Base-by-base conservation (phyloP, 2,113 vertebrate genomes). In the Oxygymnocypris stewartii region DNA sequence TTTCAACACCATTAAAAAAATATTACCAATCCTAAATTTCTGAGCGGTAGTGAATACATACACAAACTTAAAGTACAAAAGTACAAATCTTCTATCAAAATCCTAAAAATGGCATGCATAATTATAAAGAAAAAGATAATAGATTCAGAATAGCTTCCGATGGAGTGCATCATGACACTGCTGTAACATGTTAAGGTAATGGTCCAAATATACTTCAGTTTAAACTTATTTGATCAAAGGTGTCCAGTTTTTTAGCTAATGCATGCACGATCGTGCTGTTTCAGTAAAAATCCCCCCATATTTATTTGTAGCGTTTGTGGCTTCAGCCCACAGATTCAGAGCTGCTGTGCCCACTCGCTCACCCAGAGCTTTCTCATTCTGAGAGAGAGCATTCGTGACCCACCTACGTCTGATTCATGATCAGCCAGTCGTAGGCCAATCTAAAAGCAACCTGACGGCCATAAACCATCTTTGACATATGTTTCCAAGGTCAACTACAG, bases 261-360 rank as follows among this genome's bases (percentile, higher is more conserved):
- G n/a, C 79, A 63, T 80, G 51, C 54, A 59, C 31, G 35, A 23
- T 23, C 11, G 23, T 80, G 78, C 51, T 9, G 57, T 80, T 80
- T 88, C 54, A 87, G 76, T 88, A 80, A 91, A 88, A 91, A 54
- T 85, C 90, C 88, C 90, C 89, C 61, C 9, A 61, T 87, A 87
- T 89, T 90, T 94, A 92, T 93, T 92, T 93, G 88, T 87, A 89
- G 91, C 87, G 86, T 79, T 85, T 85, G 47, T 82, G 73, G 74
- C 78, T 54, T 87, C 85, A 65, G 63, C 88, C 88, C 86, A 89
- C 86, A 87, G 63, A 31, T 85, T 87, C 42, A 79, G 88, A 93
- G 89, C 88, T 85, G 85, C 87, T 85, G 89, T 87, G 87, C 90
- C 92, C 88, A 91, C 89, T 82, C 85, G n/a, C 57, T n/a, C 57